Evolutionary conservation across 2,888 invertebrate genomes (phyloP), one percentile per base, ranked within the genome.

Genomic region (Nymphalis urticae): DNA sequence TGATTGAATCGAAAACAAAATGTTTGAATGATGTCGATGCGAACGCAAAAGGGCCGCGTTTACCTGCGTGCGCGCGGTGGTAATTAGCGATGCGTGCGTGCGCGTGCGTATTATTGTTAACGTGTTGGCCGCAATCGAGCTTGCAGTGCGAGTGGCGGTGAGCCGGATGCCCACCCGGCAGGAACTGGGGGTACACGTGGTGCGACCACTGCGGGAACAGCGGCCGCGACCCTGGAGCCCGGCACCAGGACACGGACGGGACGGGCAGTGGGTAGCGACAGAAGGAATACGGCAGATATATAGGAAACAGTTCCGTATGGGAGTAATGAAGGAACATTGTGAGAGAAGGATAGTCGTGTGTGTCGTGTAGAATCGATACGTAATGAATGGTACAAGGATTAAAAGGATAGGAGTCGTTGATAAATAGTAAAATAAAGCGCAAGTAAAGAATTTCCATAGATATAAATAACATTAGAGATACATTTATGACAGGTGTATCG

Each of bases 161-260:
- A 85, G 93, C 93, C 81, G 97, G 96, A 93, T 97, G 97, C 90
- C 97, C 96, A 89, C 97, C 97, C 84, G 97, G 97, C 90, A 97
- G 95, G 94, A 97, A 97, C 94, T 97, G 97, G 81, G 97, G 97
- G 93, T 97, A 97, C 85, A 97, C 97, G 94, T 97, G 97, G 94
- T 97, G 97, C 81, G 97, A 97, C 97, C 97, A 97, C 94, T 97
- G 97, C 80, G 97, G 97, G 93, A 97, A 97, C 88, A 97, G 94
- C 82, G 97, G 97, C 86, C 97, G 95, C 84, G 96, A 95, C 88
- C 96, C 92, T 77, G 66, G 17, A 17, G 60, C 64, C 68, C 65
- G 47, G 51, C 50, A 13, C 10, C 24, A 21, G 21, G 21, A 21
- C 21, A 21, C 21, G 21, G 21, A 21, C 5, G 24, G 32, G 62